Percentiles rank a stretch among this genome's conserved stretches.
Evolutionary conservation across 2,113 vertebrate species (phyloP).

Genomic region (Pholis gunnellus): DNA sequence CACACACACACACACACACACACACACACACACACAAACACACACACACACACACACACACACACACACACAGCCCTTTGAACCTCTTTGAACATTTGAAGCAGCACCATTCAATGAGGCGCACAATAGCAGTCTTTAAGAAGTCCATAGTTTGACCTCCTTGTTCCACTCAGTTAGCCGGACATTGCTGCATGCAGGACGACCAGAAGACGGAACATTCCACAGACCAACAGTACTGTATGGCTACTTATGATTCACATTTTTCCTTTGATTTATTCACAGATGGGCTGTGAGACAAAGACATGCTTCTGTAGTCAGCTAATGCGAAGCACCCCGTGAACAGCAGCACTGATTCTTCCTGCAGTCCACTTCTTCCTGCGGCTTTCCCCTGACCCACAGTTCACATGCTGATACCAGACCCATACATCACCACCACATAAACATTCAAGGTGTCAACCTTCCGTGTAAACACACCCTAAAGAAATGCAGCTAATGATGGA

Average conservation of each 20-base stretch:
- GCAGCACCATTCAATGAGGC: constrained; percentile 47
- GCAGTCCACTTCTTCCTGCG: constrained; percentile 47
- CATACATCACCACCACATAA: neutral
- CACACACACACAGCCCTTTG: neutral
- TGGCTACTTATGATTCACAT: constrained; percentile 49
- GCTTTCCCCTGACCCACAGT: constrained; percentile 30
- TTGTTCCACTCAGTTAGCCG: constrained; percentile 39
- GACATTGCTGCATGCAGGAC: constrained; percentile 40
- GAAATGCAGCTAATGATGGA: neutral
- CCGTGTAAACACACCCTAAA: constrained; percentile 19
- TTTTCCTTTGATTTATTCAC: constrained; percentile 64
- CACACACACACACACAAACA: constrained; percentile 14
- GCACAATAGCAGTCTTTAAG: constrained; percentile 54
- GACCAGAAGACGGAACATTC: constrained; percentile 55
- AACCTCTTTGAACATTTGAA: constrained; percentile 36
- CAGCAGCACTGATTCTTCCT: constrained; percentile 52
- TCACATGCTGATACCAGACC: constrained; percentile 7
- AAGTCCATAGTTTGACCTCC: constrained; percentile 34
- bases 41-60: neutral
- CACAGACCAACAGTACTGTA: constrained; percentile 28
- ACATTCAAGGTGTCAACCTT: neutral
- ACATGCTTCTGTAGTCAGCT: constrained; percentile 57
- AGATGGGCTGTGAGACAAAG: constrained; percentile 57
- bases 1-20: constrained; percentile 21
- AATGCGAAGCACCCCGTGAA: constrained; percentile 62